Evolutionary conservation across 2,888 invertebrate species (phyloP).

Genomic region (Sussaba pulchella): DNA sequence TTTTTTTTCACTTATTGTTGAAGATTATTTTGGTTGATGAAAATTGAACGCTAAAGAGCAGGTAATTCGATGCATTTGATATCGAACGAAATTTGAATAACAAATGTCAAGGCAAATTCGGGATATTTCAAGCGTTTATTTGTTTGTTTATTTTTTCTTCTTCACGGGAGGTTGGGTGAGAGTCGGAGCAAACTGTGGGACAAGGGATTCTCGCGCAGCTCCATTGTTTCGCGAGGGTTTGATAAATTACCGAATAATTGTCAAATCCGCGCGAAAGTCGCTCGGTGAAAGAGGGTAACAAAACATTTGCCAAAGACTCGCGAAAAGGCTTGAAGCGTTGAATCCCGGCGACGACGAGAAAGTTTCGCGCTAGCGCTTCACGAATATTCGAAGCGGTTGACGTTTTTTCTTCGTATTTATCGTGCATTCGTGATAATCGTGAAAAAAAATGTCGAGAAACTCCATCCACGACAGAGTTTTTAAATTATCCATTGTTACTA

Average conservation of each 20-base stretch:
- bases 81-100: background rate
- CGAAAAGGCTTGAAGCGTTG: conserved; percentile 23
- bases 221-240: conserved; percentile 83
- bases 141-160: background rate
- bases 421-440: no score
- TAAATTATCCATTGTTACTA: no score
- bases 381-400: background rate
- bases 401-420: background rate
- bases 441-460: no score
- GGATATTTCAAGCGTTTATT: background rate
- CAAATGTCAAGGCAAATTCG: background rate
- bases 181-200: conserved; percentile 43
- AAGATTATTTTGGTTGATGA: background rate
- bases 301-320: conserved; percentile 45
- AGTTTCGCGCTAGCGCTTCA: conserved; percentile 20
- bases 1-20: background rate
- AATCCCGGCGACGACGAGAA: conserved; percentile 37
- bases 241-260: conserved; percentile 85
- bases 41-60: background rate
- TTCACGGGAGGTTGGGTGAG: conserved; percentile 66
- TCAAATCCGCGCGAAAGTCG: conserved; percentile 79
- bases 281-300: conserved; percentile 71
- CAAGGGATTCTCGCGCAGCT: conserved; percentile 71
- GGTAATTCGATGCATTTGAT: background rate
- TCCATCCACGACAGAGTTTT: no score